Percentiles rank a stretch among this genome's conserved stretches.
phyloP scores from a whole-genome alignment of 2,113 vertebrate species.

The Psophia crepitans region DNA sequence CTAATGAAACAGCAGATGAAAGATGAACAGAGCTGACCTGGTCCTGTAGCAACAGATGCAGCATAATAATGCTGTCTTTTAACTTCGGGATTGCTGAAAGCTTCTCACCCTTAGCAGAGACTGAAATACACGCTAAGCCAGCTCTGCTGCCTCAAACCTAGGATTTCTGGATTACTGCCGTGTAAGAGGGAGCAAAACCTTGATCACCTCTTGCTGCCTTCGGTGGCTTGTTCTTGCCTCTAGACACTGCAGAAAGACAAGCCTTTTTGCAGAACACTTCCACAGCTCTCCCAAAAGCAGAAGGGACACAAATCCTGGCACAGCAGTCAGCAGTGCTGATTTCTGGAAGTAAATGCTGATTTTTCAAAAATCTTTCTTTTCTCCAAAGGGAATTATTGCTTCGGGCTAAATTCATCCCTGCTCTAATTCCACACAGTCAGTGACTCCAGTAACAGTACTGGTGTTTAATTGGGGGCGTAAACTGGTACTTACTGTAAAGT shows the following conservation, averaged over 20 bases:
- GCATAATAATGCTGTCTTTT: not conserved
- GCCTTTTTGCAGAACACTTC: not conserved
- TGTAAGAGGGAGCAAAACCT: not conserved
- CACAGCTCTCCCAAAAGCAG: not conserved
- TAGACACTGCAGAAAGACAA: not conserved
- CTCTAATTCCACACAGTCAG: not conserved
- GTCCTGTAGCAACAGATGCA: not conserved
- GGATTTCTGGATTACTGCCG: not conserved
- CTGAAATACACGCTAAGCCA: not conserved
- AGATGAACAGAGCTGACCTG: slow-evolving; percentile 26
- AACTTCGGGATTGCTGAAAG: not conserved
- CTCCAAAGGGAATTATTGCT: not conserved
- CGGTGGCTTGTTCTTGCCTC: not conserved
- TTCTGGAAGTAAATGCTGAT: not conserved
- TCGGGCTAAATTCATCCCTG: not conserved
- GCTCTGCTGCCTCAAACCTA: not conserved
- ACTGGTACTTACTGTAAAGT: not conserved
- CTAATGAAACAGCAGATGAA: slow-evolving; percentile 32
- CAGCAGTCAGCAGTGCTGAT: not conserved
- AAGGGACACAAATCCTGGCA: not conserved
- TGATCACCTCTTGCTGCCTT: not conserved
- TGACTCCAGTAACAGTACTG: not conserved
- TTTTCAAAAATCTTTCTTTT: not conserved
- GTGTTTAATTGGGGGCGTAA: slow-evolving; percentile 16
- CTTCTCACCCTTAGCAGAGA: not conserved